phyloP scores from a whole-genome alignment of 2,888 invertebrate species.

The Luperina nickerlii region DNA sequence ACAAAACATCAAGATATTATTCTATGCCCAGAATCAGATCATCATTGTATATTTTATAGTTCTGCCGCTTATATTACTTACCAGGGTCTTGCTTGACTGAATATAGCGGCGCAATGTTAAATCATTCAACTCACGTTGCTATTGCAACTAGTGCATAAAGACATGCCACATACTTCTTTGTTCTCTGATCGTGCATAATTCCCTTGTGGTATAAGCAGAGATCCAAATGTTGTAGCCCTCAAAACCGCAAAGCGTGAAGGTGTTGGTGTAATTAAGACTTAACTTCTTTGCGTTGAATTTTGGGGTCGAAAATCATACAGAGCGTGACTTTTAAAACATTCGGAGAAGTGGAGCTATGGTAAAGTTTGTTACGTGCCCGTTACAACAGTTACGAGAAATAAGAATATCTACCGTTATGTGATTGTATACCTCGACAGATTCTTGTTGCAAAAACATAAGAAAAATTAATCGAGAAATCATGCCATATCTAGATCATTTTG shows the following conservation, averaged over 20 bases:
- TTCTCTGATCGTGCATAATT: constrained; percentile 20
- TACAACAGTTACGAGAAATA: background rate
- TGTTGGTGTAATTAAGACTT: background rate
- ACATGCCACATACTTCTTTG: constrained; percentile 42
- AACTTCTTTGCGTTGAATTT: background rate
- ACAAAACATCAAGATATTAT: background rate
- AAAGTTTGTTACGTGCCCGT: background rate
- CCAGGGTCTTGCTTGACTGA: constrained; percentile 27
- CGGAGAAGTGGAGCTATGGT: background rate
- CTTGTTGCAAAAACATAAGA: background rate
- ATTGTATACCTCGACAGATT: background rate
- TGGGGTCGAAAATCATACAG: background rate
- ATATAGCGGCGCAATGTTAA: constrained; percentile 37
- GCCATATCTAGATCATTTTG: background rate
- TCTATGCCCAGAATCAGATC: constrained; percentile 4
- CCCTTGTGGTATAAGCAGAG: constrained; percentile 1
- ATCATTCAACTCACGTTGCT: constrained; percentile 39
- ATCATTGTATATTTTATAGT: constrained; percentile 16
- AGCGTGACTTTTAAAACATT: background rate
- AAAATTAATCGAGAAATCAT: background rate
- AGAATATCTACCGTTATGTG: background rate
- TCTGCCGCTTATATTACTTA: constrained; percentile 12
- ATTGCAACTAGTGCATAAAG: constrained; percentile 49
- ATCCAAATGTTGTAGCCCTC: background rate
- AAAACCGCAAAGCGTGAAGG: background rate